Evolutionary conservation across 2,113 vertebrate species (phyloP).

Genomic region (Engraulis encrasicolus): DNA sequence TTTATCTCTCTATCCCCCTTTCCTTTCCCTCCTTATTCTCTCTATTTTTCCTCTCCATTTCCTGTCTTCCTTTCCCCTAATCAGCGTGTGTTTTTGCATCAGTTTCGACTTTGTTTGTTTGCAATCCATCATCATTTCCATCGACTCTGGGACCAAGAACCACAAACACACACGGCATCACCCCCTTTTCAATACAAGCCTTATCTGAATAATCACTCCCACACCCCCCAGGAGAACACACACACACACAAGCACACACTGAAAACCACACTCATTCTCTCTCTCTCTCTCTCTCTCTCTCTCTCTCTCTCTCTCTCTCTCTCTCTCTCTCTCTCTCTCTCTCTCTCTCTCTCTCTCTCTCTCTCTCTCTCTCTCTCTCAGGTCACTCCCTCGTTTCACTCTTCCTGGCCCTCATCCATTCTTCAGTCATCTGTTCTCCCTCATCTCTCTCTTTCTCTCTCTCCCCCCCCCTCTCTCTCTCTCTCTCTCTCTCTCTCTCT

Average conservation of each 20-base stretch:
- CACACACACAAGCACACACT: constrained; percentile 22
- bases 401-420: no score
- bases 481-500: no score
- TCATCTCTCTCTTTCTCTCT: no score
- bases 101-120: neutral
- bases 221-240: constrained; percentile 22
- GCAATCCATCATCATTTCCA: neutral
- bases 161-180: neutral
- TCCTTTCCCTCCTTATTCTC: neutral
- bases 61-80: constrained; percentile 14
- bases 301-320: no score
- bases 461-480: no score
- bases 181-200: neutral
- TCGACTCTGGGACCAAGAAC: neutral
- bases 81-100: neutral
- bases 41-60: neutral
- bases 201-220: neutral
- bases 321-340: no score
- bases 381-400: no score
- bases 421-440: no score
- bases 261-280: no score
- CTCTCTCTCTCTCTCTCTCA: no score
- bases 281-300: neutral
- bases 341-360: no score
- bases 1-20: neutral